These are phyloP conservation scores for Spodoptera litura DNA, from an alignment of 1,140 invertebrate species.

Conservation along the genomic window DNA sequence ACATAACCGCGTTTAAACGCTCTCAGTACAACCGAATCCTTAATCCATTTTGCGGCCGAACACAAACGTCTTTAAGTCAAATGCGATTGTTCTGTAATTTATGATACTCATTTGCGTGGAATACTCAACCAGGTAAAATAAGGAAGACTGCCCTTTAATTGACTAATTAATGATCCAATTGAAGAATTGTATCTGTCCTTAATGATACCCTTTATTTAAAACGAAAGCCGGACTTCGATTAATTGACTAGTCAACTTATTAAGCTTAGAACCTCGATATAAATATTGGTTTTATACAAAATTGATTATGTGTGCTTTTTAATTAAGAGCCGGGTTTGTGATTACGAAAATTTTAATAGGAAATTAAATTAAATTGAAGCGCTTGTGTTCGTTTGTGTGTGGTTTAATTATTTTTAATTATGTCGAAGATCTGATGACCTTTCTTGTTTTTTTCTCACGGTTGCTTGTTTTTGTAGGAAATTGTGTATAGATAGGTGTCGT, in stretches of 20 bases:
- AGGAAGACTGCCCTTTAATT: conserved; percentile 70
- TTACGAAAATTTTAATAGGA: conserved; percentile 38
- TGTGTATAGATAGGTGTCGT: no score
- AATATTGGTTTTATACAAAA: conserved; percentile 39
- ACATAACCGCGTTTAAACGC: background rate
- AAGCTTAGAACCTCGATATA: conserved; percentile 45
- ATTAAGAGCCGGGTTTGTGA: conserved; percentile 20
- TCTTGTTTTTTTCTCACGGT: conserved; percentile 19
- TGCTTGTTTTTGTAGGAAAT: background rate
- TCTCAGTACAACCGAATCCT: conserved; percentile 3
- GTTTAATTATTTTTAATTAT: conserved; percentile 35
- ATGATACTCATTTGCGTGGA: conserved; percentile 62
- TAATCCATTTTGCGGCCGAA: conserved; percentile 38
- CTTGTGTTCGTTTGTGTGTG: conserved; percentile 9
- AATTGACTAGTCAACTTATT: conserved; percentile 24
- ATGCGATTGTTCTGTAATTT: conserved; percentile 67
- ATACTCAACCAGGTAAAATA: conserved; percentile 64
- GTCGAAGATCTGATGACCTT: conserved; percentile 22
- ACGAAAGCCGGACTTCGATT: conserved; percentile 52
- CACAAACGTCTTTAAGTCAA: conserved; percentile 50
- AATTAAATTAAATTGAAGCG: conserved; percentile 21
- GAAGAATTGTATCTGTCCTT: conserved; percentile 63
- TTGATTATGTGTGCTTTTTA: conserved; percentile 40
- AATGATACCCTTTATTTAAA: conserved; percentile 68
- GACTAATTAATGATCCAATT: conserved; percentile 73